A percentile compares a stretch with the other conserved stretches of the same genome.
Evolutionary conservation across 1,140 invertebrate genomes (phyloP).

Genomic region (Samia ricini): DNA sequence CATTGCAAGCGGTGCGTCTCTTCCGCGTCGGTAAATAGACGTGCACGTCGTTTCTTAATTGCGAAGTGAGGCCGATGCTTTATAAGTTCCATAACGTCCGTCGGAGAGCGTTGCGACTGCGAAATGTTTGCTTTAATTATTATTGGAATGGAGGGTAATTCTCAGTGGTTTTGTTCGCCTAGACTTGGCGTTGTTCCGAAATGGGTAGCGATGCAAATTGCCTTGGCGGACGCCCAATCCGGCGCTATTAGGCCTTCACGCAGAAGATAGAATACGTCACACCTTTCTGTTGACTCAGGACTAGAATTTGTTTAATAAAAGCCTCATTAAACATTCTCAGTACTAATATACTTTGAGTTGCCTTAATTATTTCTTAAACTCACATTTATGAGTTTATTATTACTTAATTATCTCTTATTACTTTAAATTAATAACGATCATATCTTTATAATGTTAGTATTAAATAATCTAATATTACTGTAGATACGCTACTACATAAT

Average conservation of each 20-base stretch:
- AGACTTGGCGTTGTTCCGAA: slow-evolving; percentile 77
- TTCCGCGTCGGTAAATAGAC: slow-evolving; percentile 75
- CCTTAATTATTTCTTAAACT: slow-evolving; percentile 18
- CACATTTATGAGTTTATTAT: not conserved
- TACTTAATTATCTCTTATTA: not conserved
- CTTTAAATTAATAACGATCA: no score
- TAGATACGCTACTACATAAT: no score
- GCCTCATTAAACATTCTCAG: not conserved
- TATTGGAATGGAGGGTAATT: slow-evolving; percentile 77
- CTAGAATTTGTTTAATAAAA: slow-evolving; percentile 26
- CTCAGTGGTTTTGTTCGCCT: slow-evolving; percentile 76
- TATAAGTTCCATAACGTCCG: slow-evolving; percentile 73
- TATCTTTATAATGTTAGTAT: no score
- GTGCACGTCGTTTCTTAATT: slow-evolving; percentile 72
- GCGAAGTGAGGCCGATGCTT: slow-evolving; percentile 67
- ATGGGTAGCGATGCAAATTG: slow-evolving; percentile 76
- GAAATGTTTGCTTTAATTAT: slow-evolving; percentile 78
- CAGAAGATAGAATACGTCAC: slow-evolving; percentile 47
- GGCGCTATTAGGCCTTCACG: slow-evolving; percentile 52
- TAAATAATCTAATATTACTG: no score
- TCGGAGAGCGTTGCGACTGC: slow-evolving; percentile 62
- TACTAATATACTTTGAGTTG: not conserved
- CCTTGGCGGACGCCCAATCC: slow-evolving; percentile 74
- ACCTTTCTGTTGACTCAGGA: slow-evolving; percentile 51
- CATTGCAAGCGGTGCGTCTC: slow-evolving; percentile 68